Base-by-base conservation (phyloP, 2,888 invertebrate species). In the Tenthredo livida region DNA sequence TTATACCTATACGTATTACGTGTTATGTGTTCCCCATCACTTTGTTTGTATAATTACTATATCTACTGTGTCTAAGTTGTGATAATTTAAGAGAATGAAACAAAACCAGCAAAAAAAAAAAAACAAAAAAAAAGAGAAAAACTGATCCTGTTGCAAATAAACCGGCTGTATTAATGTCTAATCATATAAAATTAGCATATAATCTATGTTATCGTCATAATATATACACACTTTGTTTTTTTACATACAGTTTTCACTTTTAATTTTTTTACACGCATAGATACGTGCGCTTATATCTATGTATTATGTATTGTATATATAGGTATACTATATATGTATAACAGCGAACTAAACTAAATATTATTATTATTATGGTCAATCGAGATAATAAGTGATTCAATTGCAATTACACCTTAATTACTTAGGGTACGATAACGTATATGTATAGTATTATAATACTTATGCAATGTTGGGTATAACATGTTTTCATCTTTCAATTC, bases 161-260 rank as follows among this genome's bases (percentile, higher is more conserved):
- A 73, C 73, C 43, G 43, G 73, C 73, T 73, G 73, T 43, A 73
- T 73, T 43, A 73, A 73, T 73, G 40, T 73, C 43, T 73, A 73
- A 47, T 73, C 43, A 40, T 61, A 73, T 43, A n/a, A 73, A 43
- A 43, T 40, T 43, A 40, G 43, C 43, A 73, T 72, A 58, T 61
- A 43, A 47, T 73, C 40, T 73, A 47, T 25, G 73, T 73, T 73
- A 73, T 33, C 17, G 17, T 33, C 54, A 33, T 67, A 67, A 33
- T 33, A 67, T 9, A 33, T 25, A 67, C 67, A 67, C 67, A 67
- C 1, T 67, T 67, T 29, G 33, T 33, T 67, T 33, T 29, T 33
- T 33, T 29, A 25, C 33, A 33, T 67, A 17, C 5, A 5, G 4
- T 33, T 33, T 67, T n/a, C 21, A 37, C 40, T 40, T 72, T n/a